Conservation (phyloP, 53 echinoderm and acorn worm species). For the Crossaster papposus region DNA sequence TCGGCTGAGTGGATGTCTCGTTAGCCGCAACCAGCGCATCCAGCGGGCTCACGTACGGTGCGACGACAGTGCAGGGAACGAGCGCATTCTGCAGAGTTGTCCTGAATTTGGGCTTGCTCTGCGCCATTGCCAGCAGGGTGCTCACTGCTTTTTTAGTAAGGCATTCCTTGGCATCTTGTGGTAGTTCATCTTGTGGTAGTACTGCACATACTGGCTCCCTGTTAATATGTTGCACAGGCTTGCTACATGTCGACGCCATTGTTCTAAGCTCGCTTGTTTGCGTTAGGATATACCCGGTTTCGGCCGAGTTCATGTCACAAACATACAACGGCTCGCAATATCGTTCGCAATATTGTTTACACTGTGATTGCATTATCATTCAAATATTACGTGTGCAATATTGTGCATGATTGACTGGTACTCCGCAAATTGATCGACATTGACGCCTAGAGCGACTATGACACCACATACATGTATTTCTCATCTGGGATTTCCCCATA, state of each 20-base stretch:
- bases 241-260: too few relatives aligned
- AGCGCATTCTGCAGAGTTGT: constrained; percentile 18
- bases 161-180: neutral
- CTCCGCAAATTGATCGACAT: neutral
- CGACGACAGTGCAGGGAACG: constrained; percentile 12
- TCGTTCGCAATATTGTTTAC: too few relatives aligned
- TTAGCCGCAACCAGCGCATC: constrained; percentile 29
- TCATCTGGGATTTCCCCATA: neutral
- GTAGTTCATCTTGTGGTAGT: neutral
- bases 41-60: constrained; percentile 25
- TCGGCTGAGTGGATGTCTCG: constrained; percentile 6
- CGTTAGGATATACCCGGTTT: too few relatives aligned
- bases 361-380: too few relatives aligned
- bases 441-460: neutral
- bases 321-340: too few relatives aligned
- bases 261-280: too few relatives aligned
- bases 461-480: neutral
- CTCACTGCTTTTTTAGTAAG: constrained; percentile 10
- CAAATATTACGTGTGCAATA: too few relatives aligned
- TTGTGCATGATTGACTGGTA: too few relatives aligned
- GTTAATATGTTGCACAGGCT: too few relatives aligned
- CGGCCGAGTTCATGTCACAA: too few relatives aligned
- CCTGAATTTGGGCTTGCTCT: constrained; percentile 4
- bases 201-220: neutral
- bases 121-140: constrained; percentile 23